These are phyloP conservation scores for Bombus breviceps DNA, from an alignment of 1,140 invertebrate species.

Conservation along the genomic window DNA sequence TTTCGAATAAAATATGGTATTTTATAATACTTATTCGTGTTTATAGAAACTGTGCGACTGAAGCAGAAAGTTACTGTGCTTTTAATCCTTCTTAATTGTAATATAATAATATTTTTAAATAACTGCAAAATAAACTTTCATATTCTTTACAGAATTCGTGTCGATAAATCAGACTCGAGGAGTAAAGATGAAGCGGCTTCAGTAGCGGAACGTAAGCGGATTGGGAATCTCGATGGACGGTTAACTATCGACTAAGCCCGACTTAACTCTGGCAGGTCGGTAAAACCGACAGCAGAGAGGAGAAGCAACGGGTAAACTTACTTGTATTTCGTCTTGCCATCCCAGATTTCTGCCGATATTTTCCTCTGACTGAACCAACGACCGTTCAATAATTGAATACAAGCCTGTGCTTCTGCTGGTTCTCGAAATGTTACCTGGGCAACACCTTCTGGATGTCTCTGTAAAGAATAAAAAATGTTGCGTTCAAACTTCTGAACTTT, in stretches of 20 bases:
- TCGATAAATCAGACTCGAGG: slow-evolving; percentile 9
- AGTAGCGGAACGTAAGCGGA: background rate
- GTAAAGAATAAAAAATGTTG: slow-evolving; percentile 19
- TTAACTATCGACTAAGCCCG: background rate
- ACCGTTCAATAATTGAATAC: slow-evolving; percentile 93
- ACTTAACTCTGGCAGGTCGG: background rate
- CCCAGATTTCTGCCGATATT: slow-evolving; percentile 95
- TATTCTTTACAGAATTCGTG: background rate
- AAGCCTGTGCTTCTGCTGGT: slow-evolving; percentile 95
- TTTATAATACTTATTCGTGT: background rate
- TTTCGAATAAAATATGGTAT: background rate
- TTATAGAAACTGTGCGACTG: background rate
- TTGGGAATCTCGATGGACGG: background rate
- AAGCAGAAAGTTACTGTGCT: background rate
- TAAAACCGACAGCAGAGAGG: slow-evolving; percentile 5
- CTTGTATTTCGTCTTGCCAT: slow-evolving; percentile 97
- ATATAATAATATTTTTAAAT: background rate
- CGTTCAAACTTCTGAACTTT: too few species aligned
- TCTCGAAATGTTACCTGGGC: slow-evolving; percentile 95
- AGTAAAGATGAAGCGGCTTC: background rate
- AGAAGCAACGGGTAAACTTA: slow-evolving; percentile 74
- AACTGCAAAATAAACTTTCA: background rate
- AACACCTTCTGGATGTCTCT: slow-evolving; percentile 97
- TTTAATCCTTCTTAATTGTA: background rate
- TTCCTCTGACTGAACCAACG: slow-evolving; percentile 95